These are phyloP conservation scores for Harpagifer antarcticus DNA, from an alignment of 2,797 vertebrate genomes.

Conservation along the genomic window DNA sequence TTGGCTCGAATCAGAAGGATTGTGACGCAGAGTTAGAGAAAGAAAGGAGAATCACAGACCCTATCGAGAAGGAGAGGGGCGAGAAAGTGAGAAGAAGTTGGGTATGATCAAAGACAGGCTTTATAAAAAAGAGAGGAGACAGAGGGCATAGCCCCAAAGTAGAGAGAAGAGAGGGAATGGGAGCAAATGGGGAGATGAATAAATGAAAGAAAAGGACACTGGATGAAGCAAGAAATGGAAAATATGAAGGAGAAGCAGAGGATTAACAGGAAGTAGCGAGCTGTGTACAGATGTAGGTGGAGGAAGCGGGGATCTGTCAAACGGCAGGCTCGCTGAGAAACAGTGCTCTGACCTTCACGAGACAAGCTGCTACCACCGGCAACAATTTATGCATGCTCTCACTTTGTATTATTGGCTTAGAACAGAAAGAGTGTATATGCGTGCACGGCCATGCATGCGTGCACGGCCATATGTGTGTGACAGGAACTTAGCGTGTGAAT, in stretches of 20 bases:
- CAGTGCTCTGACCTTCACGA: slow-evolving; percentile 77
- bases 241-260: background rate
- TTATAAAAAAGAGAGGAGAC: slow-evolving; percentile 11
- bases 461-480: slow-evolving; percentile 4
- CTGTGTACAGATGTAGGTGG: slow-evolving; percentile 69
- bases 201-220: slow-evolving; percentile 24
- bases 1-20: slow-evolving; percentile 20
- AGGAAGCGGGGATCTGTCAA: slow-evolving; percentile 68
- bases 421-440: slow-evolving; percentile 22
- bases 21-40: slow-evolving; percentile 24
- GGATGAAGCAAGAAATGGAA: slow-evolving; percentile 15
- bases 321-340: slow-evolving; percentile 65
- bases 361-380: slow-evolving; percentile 68
- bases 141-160: slow-evolving; percentile 10
- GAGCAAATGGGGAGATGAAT: slow-evolving; percentile 18
- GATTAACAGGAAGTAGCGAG: slow-evolving; percentile 20
- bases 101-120: slow-evolving; percentile 51
- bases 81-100: slow-evolving; percentile 31
- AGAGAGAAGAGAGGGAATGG: slow-evolving; percentile 6
- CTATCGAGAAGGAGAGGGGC: slow-evolving; percentile 32
- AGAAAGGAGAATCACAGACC: slow-evolving; percentile 19
- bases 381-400: slow-evolving; percentile 76
- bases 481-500: slow-evolving; percentile 2
- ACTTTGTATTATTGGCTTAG: slow-evolving; percentile 73
- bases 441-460: slow-evolving; percentile 14